Evolutionary conservation across 53 echinoderm and acorn worm genomes (phyloP), one percentile per base, ranked within the genome.

Genomic region (Temnopleurus reevesii): DNA sequence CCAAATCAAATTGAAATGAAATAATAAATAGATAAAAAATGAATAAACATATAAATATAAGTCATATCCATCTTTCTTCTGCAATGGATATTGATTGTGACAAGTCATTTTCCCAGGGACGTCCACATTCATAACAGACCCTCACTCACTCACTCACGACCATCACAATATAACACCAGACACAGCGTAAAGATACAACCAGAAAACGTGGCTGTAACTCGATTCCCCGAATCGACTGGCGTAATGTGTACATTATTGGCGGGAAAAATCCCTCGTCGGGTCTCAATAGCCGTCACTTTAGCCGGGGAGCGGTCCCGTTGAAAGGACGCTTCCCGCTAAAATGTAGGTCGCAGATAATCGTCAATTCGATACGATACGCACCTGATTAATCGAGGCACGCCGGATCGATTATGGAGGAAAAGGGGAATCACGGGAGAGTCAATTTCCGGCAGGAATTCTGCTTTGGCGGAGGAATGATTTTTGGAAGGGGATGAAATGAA

Each of bases 301-400:
- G 38, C 71, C 6, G 71, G 79, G 46, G 41, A 79, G 49, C 12
- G 46, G 79, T 49, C 41, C 49, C 79, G 15, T 7, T 47, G 79
- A 79, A 79, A 79, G 79, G 5, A 47, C 49, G 4, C 49, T 46
- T 79, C 79, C 79, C 79, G 79, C 46, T 41, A 71, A 30, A 79
- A 79, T 79, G 79, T 79, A 79, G 79, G 79, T 79, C 79, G 79
- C 79, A 29, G 27, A 79, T 79, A 79, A 79, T 79, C 79, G 79
- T 15, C 26, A 51, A 49, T 79, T 49, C 79, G 79, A 79, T 79
- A 26, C 79, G 79, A 79, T 79, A 46, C 46, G 79, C 79, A 79
- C 79, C 79, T 79, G 79, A 79, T 79, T 79, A 79, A 79, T 79
- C 79, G 46, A 8, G 13, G 27, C 46, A 79, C 46, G 46, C 18